phyloP scores from a whole-genome alignment of 2,113 vertebrate species.

The Antechinus flavipes region DNA sequence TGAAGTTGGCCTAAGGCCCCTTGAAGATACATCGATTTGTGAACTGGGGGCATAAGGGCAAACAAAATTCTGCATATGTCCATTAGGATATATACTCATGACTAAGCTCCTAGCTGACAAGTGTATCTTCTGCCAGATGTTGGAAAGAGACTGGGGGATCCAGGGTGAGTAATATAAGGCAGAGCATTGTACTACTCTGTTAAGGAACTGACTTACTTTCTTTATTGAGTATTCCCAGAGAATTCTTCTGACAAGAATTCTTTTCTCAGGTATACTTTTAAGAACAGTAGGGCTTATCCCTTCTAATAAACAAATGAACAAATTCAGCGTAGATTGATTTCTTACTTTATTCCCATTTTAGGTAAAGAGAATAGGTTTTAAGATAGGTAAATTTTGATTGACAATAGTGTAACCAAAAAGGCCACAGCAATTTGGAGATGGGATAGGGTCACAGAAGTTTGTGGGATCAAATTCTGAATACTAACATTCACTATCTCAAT shows the following conservation, averaged over 20 bases:
- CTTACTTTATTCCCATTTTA: background rate
- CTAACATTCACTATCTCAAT: background rate
- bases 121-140: background rate
- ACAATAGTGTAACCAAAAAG: background rate
- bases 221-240: background rate
- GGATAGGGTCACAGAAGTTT: background rate
- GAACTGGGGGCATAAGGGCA: background rate
- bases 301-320: background rate
- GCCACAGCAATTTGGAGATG: background rate
- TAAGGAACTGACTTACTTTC: background rate
- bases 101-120: background rate
- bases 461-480: background rate
- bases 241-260: background rate
- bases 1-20: background rate
- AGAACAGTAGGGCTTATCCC: background rate
- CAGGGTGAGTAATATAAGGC: background rate
- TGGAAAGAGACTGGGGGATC: background rate
- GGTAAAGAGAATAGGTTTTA: background rate
- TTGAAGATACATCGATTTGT: background rate
- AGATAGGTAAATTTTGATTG: background rate
- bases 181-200: background rate
- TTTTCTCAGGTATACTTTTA: background rate
- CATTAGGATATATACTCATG: background rate
- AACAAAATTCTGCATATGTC: background rate
- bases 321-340: background rate